A percentile compares a stretch with the other conserved stretches of the same genome.
phyloP scores from a whole-genome alignment of 2,888 invertebrate genomes.

The Cotesia congregata region DNA sequence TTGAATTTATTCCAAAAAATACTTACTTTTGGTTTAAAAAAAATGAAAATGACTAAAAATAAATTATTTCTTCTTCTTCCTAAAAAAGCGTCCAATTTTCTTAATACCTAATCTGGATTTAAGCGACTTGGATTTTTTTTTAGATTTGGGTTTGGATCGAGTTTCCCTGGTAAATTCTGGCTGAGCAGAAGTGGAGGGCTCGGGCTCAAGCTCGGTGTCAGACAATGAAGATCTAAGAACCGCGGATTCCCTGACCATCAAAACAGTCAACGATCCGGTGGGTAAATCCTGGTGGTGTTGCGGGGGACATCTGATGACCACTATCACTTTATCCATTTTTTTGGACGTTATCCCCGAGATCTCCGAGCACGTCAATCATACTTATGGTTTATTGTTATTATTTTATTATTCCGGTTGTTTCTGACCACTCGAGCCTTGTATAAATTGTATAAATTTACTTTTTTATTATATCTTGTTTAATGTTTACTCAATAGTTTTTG shows the following conservation, averaged over 20 bases:
- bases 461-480: background rate
- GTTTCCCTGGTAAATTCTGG: background rate
- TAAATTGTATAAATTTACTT: constrained; percentile 28
- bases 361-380: constrained; percentile 27
- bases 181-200: constrained; percentile 7
- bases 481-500: constrained; percentile 15
- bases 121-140: no score
- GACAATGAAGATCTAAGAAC: constrained; percentile 46
- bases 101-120: no score
- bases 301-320: constrained; percentile 59
- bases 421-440: background rate
- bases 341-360: constrained; percentile 44
- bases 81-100: no score
- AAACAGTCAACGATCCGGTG: constrained; percentile 61
- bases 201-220: constrained; percentile 7
- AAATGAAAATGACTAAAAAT: no score
- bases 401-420: no score
- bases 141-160: background rate
- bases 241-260: constrained; percentile 59
- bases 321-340: constrained; percentile 51
- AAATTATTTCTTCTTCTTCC: no score
- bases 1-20: no score
- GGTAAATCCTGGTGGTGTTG: constrained; percentile 44
- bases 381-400: constrained; percentile 17
- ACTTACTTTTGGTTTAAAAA: no score